Percentiles rank a stretch among this genome's conserved stretches.
Evolutionary conservation across 1,140 invertebrate genomes (phyloP).

Genomic region (Drosophila elegans): DNA sequence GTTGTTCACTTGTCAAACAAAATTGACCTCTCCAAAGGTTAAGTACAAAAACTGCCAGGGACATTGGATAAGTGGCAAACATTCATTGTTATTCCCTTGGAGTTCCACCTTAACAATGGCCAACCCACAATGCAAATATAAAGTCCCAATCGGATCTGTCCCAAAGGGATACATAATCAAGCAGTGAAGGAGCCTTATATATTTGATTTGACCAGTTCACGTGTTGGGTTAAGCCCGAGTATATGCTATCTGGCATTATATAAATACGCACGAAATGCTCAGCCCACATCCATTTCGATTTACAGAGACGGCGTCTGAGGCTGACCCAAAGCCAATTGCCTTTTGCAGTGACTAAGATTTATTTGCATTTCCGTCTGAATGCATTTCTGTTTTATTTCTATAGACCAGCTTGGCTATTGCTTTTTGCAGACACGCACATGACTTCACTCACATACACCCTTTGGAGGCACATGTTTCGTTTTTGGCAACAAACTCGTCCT

Average conservation of each 20-base stretch:
- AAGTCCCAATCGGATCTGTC: constrained; percentile 25
- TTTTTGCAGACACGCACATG: constrained; percentile 48
- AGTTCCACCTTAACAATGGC: constrained; percentile 28
- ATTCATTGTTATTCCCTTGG: constrained; percentile 30
- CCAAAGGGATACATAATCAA: constrained; percentile 44
- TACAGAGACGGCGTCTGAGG: constrained; percentile 31
- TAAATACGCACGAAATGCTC: constrained; percentile 54
- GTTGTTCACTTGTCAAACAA: background rate
- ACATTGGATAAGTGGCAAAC: constrained; percentile 27
- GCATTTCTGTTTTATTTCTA: constrained; percentile 71
- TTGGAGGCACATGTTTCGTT: constrained; percentile 43
- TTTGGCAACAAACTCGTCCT: constrained; percentile 64
- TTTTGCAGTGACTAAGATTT: constrained; percentile 74
- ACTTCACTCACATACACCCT: background rate
- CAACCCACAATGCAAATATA: constrained; percentile 37
- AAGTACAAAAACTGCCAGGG: constrained; percentile 3
- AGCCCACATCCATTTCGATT: constrained; percentile 47
- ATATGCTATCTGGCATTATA: constrained; percentile 39
- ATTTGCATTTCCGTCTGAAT: constrained; percentile 78
- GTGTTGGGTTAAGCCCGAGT: background rate
- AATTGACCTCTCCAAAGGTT: background rate
- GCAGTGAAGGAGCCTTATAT: constrained; percentile 20
- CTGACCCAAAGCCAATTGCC: constrained; percentile 75
- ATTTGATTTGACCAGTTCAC: constrained; percentile 37
- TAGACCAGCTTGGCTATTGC: constrained; percentile 35